Evolutionary conservation across 2,888 invertebrate genomes (phyloP), one percentile per base, ranked within the genome.

Genomic region (Pyrocoelia pectoralis): DNA sequence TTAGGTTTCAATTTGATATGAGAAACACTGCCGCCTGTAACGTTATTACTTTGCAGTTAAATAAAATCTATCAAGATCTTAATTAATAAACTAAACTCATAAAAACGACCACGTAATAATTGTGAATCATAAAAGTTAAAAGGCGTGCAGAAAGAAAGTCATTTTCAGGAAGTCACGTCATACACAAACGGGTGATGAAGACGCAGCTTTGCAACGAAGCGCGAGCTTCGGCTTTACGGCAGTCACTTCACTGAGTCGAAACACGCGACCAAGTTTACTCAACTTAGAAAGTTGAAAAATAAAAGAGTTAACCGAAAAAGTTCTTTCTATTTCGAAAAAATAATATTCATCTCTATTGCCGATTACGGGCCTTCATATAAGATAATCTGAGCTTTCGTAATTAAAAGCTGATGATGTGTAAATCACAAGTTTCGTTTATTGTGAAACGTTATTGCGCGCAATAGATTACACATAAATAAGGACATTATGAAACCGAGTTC

Each of bases 131-230:
- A 66, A 68, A 66, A 64, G 57, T 53, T 61, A 52, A 64, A 54
- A 61, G 56, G 64, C 61, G 64, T 61, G 56, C 46, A 62, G 62
- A 62, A 64, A 68, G 61, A 69, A 46, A 67, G 66, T 67, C 69
- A 67, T 67, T 65, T 61, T 61, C 67, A 67, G 69, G 65, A 69
- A 69, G 64, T 61, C 64, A 65, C 67, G 68, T 68, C 68, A 68
- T 67, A 59, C 63, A 67, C 67, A 69, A 66, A 56, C 56, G 64
- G 56, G 69, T 59, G 66, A 65, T 67, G 66, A 69, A 69, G 69
- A 66, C 67, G 67, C 67, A 67, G 68, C 56, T 68, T 68, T 60
- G 55, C 65, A 67, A 54, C 62, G 61, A 67, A 62, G 65, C 68
- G 65, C 62, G 59, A 60, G 62, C 58, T 56, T 53, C 58, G 63